Evolutionary conservation across 2,888 invertebrate genomes (phyloP).

Genomic region (Omphaloscelis lunosa): DNA sequence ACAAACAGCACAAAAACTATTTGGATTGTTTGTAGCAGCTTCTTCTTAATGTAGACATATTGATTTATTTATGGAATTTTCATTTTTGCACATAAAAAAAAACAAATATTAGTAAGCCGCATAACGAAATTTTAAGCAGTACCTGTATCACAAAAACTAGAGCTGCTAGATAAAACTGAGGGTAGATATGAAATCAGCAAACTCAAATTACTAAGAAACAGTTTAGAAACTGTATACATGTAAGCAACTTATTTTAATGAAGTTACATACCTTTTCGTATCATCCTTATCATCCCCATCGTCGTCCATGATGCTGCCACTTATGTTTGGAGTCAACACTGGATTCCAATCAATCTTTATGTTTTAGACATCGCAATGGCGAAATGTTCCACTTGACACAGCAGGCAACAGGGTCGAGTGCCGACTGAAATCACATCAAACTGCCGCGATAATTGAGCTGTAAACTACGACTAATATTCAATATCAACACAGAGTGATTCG

Average conservation of each 20-base stretch:
- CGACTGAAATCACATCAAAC: constrained; percentile 56
- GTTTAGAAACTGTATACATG: background rate
- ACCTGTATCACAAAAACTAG: too few relatives aligned
- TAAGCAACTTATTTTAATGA: background rate
- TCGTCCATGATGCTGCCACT: constrained; percentile 92
- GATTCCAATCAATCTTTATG: constrained; percentile 42
- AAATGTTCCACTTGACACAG: constrained; percentile 35
- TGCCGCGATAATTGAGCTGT: constrained; percentile 26
- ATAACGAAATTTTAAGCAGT: too few relatives aligned
- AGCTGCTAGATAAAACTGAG: too few relatives aligned
- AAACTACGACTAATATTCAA: constrained; percentile 9
- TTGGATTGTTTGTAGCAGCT: too few relatives aligned
- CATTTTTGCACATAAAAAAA: too few relatives aligned
- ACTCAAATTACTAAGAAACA: too few relatives aligned
- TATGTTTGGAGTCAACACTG: constrained; percentile 31
- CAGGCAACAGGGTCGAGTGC: constrained; percentile 20
- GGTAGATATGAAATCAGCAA: too few relatives aligned
- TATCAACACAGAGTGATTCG: constrained; percentile 10
- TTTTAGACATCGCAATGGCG: constrained; percentile 55
- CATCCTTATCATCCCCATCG: constrained; percentile 96
- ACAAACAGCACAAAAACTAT: too few relatives aligned
- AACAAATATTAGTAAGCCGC: too few relatives aligned
- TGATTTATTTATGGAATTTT: too few relatives aligned
- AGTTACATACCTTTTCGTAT: constrained; percentile 93
- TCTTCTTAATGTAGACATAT: too few relatives aligned